A percentile compares a stretch with the other conserved stretches of the same genome.
phyloP scores from a whole-genome alignment of 2,113 vertebrate genomes.

The Tenebrosternarchus preto region DNA sequence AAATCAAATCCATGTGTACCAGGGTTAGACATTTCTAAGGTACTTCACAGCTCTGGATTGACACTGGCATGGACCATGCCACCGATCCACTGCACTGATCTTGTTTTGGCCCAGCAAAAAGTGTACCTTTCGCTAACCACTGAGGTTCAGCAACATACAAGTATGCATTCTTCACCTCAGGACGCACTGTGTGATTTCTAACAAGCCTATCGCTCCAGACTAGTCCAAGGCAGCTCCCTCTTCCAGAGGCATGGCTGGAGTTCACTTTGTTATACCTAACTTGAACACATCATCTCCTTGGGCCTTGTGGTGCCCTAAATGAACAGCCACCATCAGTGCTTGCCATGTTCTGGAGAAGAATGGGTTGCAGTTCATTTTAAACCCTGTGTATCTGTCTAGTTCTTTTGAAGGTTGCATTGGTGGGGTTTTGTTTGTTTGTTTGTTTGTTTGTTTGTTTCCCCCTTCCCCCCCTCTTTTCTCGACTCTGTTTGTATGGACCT shows the following conservation, averaged over 20 bases:
- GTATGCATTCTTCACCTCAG: constrained; percentile 21
- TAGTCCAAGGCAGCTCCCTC: constrained; percentile 31
- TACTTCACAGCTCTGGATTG: background rate
- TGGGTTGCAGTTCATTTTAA: background rate
- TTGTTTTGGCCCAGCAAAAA: constrained; percentile 10
- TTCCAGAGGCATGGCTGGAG: constrained; percentile 17
- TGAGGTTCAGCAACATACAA: background rate
- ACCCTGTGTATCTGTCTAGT: background rate
- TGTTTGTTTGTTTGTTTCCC: too few species aligned
- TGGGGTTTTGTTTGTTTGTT: background rate
- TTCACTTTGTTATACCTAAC: constrained; percentile 8
- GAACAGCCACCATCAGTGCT: constrained; percentile 17
- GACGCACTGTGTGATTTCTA: constrained; percentile 35
- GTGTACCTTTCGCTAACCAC: background rate
- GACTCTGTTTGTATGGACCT: background rate
- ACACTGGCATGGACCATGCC: too few species aligned
- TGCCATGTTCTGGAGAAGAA: constrained; percentile 30
- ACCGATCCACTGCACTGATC: background rate
- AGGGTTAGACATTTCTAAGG: background rate
- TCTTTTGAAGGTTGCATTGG: background rate
- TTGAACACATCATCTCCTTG: constrained; percentile 30
- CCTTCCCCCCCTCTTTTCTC: too few species aligned
- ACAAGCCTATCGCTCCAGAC: constrained; percentile 26
- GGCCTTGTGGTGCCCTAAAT: constrained; percentile 30
- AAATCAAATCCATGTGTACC: background rate